These are phyloP conservation scores for Boloria euphrosyne DNA, from an alignment of 2,888 invertebrate species.

Conservation along the genomic window DNA sequence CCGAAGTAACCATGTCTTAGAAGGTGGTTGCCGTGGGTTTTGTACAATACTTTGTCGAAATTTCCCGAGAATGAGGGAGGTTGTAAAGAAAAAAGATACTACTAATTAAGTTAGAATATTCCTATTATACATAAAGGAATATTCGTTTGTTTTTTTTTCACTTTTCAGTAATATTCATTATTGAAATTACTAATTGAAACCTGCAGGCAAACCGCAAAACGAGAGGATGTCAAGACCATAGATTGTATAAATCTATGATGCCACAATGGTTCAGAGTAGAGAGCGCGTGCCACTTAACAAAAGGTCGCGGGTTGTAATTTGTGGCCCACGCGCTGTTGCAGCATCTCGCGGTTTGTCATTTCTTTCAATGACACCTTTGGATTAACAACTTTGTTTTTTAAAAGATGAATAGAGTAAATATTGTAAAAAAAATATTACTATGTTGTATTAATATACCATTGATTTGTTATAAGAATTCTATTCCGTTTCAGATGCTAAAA, in stretches of 20 bases:
- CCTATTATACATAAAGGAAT: not conserved
- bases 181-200: conserved; percentile 16
- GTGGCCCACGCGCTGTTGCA: conserved; percentile 50
- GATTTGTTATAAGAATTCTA: no score
- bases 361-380: conserved; percentile 30
- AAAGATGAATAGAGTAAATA: not conserved
- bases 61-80: no score
- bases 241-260: conserved; percentile 33
- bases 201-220: conserved; percentile 29
- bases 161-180: not conserved
- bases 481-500: not conserved
- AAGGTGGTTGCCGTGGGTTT: no score
- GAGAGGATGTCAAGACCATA: conserved; percentile 37
- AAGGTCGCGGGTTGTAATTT: conserved; percentile 50
- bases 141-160: conserved; percentile 4
- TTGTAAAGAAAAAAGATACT: no score
- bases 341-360: conserved; percentile 43
- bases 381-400: not conserved
- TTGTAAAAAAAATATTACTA: not conserved
- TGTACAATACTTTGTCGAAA: no score
- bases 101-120: no score
- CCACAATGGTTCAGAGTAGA: conserved; percentile 31
- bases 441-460: no score
- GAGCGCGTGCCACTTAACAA: conserved; percentile 45
- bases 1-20: no score